Evolutionary conservation across 2,888 invertebrate genomes (phyloP).

Genomic region (Pseudococcus viburni): DNA sequence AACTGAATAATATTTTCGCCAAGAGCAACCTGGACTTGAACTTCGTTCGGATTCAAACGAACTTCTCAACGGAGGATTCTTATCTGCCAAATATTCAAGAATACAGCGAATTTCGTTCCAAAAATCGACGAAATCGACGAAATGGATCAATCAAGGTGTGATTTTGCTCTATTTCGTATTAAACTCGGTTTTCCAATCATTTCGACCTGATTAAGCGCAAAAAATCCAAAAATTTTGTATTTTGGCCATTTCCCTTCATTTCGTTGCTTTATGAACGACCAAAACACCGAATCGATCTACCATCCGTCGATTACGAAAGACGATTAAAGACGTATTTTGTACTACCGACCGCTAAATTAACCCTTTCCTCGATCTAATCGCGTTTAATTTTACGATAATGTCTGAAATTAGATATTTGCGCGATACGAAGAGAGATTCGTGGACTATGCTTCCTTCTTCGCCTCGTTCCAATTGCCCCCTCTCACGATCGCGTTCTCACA

Average conservation of each 20-base stretch:
- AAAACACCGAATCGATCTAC: background rate
- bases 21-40: background rate
- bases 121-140: background rate
- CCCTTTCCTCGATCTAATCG: constrained; percentile 22
- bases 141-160: too few relatives aligned
- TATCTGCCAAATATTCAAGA: background rate
- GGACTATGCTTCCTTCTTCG: background rate
- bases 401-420: background rate
- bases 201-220: too few relatives aligned
- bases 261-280: too few relatives aligned
- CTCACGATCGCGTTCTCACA: background rate
- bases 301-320: background rate
- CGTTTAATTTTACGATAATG: background rate
- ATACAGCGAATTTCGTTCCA: background rate
- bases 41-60: background rate
- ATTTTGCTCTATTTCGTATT: background rate
- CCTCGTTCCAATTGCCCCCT: background rate
- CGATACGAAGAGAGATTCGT: background rate
- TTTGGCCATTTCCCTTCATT: too few relatives aligned
- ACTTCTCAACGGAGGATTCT: background rate
- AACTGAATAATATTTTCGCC: background rate
- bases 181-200: too few relatives aligned
- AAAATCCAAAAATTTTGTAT: too few relatives aligned
- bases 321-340: background rate
- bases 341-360: background rate